Evolutionary conservation across 2,113 vertebrate species (phyloP).

Genomic region (Corythaixoides concolor): DNA sequence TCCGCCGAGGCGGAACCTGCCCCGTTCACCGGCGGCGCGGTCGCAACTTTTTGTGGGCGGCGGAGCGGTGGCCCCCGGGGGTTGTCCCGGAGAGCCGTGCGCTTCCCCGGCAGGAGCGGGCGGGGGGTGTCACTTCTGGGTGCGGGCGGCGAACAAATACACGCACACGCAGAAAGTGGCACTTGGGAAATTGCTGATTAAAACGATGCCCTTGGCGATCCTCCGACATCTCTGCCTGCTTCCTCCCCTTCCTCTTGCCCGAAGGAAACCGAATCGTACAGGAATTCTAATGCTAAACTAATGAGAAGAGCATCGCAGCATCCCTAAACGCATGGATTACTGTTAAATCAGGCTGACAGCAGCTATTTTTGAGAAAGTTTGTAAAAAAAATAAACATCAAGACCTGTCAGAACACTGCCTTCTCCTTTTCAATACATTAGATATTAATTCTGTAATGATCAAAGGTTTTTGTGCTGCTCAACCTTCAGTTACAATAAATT

Average conservation of each 20-base stretch:
- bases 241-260: neutral
- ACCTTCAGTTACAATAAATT: neutral
- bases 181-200: neutral
- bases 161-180: neutral
- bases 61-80: neutral
- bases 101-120: neutral
- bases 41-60: neutral
- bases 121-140: neutral
- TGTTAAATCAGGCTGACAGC: neutral
- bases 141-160: neutral
- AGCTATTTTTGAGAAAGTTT: neutral
- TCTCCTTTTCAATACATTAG: neutral
- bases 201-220: neutral
- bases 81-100: neutral
- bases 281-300: neutral
- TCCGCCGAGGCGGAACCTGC: neutral
- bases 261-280: neutral
- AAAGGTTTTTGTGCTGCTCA: neutral
- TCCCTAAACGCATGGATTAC: neutral
- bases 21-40: neutral
- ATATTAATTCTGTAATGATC: neutral
- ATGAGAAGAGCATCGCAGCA: neutral
- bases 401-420: neutral
- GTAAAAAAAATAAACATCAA: neutral
- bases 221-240: neutral